Percentiles rank a stretch among this genome's conserved stretches.
These are phyloP conservation scores for Calameuta pallipes DNA, from an alignment of 2,888 invertebrate genomes.

Conservation along the genomic window DNA sequence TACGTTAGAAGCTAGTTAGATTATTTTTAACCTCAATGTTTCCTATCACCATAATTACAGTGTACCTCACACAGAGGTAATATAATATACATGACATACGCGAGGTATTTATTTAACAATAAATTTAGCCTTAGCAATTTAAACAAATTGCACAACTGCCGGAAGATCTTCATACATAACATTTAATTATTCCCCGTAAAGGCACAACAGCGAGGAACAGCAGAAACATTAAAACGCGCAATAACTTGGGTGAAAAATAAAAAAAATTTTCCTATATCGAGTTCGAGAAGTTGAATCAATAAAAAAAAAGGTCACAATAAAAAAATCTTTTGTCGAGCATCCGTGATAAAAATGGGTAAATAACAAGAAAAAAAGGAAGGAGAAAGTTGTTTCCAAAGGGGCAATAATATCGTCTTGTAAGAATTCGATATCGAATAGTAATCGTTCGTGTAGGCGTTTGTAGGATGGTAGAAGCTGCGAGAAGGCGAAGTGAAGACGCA, in stretches of 20 bases:
- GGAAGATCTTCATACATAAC: neutral
- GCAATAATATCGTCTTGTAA: constrained; percentile 2
- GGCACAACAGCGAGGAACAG: neutral
- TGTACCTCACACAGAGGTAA: neutral
- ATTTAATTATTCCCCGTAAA: neutral
- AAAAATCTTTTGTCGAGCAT: neutral
- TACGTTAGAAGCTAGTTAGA: neutral
- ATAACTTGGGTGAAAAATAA: neutral
- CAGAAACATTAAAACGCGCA: neutral
- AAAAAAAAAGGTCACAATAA: neutral
- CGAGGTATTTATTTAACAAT: neutral
- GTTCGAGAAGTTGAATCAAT: neutral
- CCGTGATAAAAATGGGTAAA: neutral
- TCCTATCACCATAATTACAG: neutral
- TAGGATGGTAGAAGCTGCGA: constrained; percentile 24
- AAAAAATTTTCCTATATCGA: neutral
- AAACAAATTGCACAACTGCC: neutral
- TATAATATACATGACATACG: neutral
- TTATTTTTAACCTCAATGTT: neutral
- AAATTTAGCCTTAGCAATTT: neutral
- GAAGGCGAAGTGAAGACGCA: constrained; percentile 29
- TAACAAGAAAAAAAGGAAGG: neutral
- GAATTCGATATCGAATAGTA: constrained; percentile 2
- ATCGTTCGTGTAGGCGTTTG: constrained; percentile 26
- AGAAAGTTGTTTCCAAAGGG: neutral